A percentile compares a stretch with the other conserved stretches of the same genome.
Evolutionary conservation across 2,888 invertebrate genomes (phyloP).

Genomic region (Tryphoninae sp.): DNA sequence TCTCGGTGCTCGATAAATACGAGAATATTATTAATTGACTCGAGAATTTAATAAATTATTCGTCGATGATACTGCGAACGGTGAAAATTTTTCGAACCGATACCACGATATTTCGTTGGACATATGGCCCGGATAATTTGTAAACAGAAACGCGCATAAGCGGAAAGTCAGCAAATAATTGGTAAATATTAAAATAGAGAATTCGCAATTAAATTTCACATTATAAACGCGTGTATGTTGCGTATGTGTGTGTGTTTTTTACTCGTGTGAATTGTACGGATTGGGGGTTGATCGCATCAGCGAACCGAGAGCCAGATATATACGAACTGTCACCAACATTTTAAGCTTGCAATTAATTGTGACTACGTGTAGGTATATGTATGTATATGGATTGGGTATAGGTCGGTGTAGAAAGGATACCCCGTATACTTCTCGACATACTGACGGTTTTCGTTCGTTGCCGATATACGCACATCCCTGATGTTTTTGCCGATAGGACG

Average conservation of each 20-base stretch:
- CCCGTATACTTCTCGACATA: slow-evolving; percentile 18
- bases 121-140: background rate
- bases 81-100: background rate
- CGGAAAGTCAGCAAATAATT: slow-evolving; percentile 25
- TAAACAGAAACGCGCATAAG: background rate
- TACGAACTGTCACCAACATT: slow-evolving; percentile 21
- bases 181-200: slow-evolving; percentile 28
- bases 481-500: background rate
- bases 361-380: background rate
- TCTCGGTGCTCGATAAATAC: background rate
- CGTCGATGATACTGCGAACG: background rate
- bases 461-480: background rate
- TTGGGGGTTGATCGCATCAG: background rate
- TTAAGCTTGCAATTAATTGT: slow-evolving; percentile 29
- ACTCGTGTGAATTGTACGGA: background rate
- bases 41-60: background rate
- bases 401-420: background rate
- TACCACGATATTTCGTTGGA: background rate
- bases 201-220: slow-evolving; percentile 42
- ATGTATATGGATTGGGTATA: background rate
- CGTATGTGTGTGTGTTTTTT: background rate
- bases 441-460: slow-evolving; percentile 16
- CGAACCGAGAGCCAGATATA: background rate
- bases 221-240: slow-evolving; percentile 4
- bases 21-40: background rate